Percentiles rank a stretch among this genome's conserved stretches.
Conservation (phyloP, 2,797 vertebrate genomes). For the Clamator glandarius region DNA sequence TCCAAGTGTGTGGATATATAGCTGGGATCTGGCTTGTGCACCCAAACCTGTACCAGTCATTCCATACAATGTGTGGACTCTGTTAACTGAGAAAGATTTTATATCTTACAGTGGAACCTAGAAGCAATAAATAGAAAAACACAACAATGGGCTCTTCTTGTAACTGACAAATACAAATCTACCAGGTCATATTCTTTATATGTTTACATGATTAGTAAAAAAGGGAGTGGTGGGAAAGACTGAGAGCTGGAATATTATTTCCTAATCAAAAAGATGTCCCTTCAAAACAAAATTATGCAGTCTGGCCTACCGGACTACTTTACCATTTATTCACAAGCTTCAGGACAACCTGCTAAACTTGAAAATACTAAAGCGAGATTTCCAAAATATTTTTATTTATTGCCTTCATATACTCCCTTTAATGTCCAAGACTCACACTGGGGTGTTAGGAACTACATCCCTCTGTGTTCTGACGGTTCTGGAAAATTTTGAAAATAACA, state of each 20-base stretch:
- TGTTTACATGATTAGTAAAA: neutral
- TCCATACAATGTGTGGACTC: neutral
- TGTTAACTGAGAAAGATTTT: neutral
- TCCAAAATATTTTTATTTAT: neutral
- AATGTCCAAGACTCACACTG: neutral
- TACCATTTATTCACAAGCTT: neutral
- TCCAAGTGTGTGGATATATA: neutral
- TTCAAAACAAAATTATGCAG: neutral
- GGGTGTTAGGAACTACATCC: neutral
- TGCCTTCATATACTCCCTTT: neutral
- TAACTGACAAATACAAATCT: neutral
- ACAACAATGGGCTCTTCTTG: neutral
- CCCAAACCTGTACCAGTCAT: neutral
- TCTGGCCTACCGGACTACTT: neutral
- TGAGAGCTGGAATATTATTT: neutral
- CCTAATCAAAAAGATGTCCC: neutral
- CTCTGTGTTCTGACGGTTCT: neutral
- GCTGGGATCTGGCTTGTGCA: neutral
- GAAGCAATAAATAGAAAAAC: neutral
- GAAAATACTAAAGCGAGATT: neutral
- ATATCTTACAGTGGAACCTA: neutral
- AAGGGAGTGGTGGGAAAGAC: accelerated
- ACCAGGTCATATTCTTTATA: neutral
- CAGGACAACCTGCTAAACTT: neutral
- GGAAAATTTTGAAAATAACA: neutral